Conservation (phyloP, 1,140 invertebrate species). For the Papilio machaon region DNA sequence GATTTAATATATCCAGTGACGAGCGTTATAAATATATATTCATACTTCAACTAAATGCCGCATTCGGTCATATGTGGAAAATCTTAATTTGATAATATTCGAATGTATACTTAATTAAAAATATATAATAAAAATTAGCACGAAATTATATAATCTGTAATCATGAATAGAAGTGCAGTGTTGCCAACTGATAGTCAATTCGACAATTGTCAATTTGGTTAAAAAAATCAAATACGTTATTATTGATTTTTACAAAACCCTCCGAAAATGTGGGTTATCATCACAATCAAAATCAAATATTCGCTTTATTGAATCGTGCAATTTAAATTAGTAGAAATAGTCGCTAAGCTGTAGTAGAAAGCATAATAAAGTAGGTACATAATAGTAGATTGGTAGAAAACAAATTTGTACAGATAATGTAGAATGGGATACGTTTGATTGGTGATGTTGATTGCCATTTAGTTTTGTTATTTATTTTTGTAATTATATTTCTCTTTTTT, state of each 20-base stretch:
- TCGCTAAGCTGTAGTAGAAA: slow-evolving; percentile 63
- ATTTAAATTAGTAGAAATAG: slow-evolving; percentile 77
- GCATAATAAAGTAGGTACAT: slow-evolving; percentile 65
- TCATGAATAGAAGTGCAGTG: slow-evolving; percentile 35
- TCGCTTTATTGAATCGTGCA: slow-evolving; percentile 80
- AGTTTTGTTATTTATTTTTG: slow-evolving; percentile 80
- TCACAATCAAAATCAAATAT: slow-evolving; percentile 65
- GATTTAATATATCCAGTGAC: slow-evolving; percentile 69
- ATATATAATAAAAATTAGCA: slow-evolving; percentile 30
- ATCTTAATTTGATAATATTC: not conserved
- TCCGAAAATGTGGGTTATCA: slow-evolving; percentile 54
- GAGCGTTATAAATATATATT: slow-evolving; percentile 50
- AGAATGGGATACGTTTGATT: slow-evolving; percentile 60
- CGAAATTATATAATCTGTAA: slow-evolving; percentile 34
- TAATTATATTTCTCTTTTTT: slow-evolving; percentile 71
- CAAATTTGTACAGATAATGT: slow-evolving; percentile 71
- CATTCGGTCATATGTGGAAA: not conserved
- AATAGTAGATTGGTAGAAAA: slow-evolving; percentile 52
- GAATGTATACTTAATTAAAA: slow-evolving; percentile 1
- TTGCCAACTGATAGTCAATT: slow-evolving; percentile 65
- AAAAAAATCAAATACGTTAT: slow-evolving; percentile 49
- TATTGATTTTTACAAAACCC: slow-evolving; percentile 51
- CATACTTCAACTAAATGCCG: not conserved
- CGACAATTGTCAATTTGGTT: slow-evolving; percentile 64
- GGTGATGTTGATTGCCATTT: slow-evolving; percentile 71